Conservation (phyloP, 2,797 vertebrate genomes). For the Melanotaenia nigrans region DNA sequence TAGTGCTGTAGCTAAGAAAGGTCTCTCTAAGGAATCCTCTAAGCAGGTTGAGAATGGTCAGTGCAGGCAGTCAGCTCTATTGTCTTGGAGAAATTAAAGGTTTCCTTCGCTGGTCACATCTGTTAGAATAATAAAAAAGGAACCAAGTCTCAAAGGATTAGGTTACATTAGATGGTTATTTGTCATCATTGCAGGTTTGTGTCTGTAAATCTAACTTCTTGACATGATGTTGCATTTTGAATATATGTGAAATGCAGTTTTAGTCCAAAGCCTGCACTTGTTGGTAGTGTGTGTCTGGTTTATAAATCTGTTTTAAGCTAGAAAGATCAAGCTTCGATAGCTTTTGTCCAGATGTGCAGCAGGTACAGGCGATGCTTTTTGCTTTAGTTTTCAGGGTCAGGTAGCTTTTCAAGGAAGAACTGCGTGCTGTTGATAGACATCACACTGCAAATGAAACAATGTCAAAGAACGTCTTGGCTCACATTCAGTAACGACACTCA, state of each 20-base stretch:
- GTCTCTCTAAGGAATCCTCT: slow-evolving; percentile 37
- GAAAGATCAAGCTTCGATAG: slow-evolving; percentile 10
- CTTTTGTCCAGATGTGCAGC: slow-evolving; percentile 9
- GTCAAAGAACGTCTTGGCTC: slow-evolving; percentile 56
- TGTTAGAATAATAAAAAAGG: slow-evolving; percentile 32
- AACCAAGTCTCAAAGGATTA: slow-evolving; percentile 46
- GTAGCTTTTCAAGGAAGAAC: slow-evolving; percentile 28
- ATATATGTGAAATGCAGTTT: background rate
- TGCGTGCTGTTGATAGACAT: slow-evolving; percentile 27
- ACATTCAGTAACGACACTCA: slow-evolving; percentile 30
- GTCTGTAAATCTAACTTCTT: background rate
- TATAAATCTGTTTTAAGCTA: slow-evolving; percentile 14
- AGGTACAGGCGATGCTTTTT: slow-evolving; percentile 16
- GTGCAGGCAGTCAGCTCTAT: slow-evolving; percentile 26
- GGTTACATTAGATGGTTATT: slow-evolving; percentile 37
- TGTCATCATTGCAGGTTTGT: slow-evolving; percentile 43
- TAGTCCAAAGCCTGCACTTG: background rate
- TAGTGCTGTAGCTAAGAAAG: slow-evolving; percentile 43
- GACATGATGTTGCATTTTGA: background rate
- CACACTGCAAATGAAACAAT: slow-evolving; percentile 15
- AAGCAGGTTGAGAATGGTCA: slow-evolving; percentile 47
- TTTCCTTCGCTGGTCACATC: slow-evolving; percentile 52
- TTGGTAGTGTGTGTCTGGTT: background rate
- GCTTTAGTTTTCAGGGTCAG: slow-evolving; percentile 20
- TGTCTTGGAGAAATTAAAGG: slow-evolving; percentile 19